phyloP scores from a whole-genome alignment of 2,888 invertebrate species.

The Camponotus fellah region DNA sequence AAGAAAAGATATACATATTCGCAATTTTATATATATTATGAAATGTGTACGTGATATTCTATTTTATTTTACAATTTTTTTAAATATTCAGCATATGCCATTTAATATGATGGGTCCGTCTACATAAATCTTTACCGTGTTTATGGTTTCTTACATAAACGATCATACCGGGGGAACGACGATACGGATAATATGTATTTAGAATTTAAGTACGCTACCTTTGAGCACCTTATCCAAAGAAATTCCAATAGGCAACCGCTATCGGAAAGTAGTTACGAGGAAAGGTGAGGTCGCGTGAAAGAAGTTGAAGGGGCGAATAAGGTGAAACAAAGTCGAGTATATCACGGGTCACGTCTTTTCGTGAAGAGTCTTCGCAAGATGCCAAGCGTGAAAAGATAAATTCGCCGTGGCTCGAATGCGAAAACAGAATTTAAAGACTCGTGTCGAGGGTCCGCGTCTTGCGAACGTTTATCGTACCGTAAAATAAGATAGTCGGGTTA shows the following conservation, averaged over 20 bases:
- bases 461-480: conserved; percentile 29
- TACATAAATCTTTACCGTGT: not conserved
- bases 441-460: conserved; percentile 5
- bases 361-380: conserved; percentile 14
- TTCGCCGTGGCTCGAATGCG: conserved; percentile 16
- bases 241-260: not conserved
- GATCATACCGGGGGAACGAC: not conserved
- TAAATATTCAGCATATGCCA: no score
- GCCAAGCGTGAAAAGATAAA: conserved; percentile 39
- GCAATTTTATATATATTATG: no score
- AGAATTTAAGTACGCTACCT: not conserved
- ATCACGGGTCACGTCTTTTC: conserved; percentile 38
- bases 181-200: not conserved
- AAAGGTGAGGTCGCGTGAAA: conserved; percentile 2
- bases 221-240: not conserved
- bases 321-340: conserved; percentile 27
- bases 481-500: conserved; percentile 28
- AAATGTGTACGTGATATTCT: no score
- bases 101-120: not conserved
- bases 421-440: conserved; percentile 41
- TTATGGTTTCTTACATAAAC: not conserved
- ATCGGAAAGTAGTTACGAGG: conserved; percentile 14
- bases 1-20: no score
- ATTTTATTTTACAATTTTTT: no score
- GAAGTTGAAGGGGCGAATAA: not conserved